Base-by-base conservation (phyloP, 2,888 invertebrate genomes). In the Noctua fimbriata region DNA sequence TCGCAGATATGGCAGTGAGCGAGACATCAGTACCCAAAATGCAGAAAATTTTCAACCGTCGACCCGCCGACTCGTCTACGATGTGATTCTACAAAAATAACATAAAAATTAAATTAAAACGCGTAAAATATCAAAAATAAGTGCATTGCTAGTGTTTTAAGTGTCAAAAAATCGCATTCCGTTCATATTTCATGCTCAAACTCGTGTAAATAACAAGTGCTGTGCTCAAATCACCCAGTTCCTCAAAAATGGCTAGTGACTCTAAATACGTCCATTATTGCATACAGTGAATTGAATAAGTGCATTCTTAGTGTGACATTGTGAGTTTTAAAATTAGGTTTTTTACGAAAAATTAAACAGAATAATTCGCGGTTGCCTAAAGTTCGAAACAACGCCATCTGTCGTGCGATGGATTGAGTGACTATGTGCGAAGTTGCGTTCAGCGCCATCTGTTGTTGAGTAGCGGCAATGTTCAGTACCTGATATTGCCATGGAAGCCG, bases 401-500 rank as follows among this genome's bases (percentile, higher is more conserved):
- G 58, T 52, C 9, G 84, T 71, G 79, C 36, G 44, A 77, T 85
- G 83, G 76, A 73, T 73, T 80, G 52, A 78, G 81, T 74, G 3
- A 0, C 47, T 78, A 65, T 55, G 55, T 80, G 67, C 6, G 4
- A 2, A 32, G 74, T 89, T 89, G 87, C 63, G 79, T 72, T 78
- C 86, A 93, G 86, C 93, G 95, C 94, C 96, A 95, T 95, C 96
- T 96, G 76, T 92, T 89, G 91, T 88, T 82, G 89, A 88, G 91
- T 89, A 88, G 93, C 87, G 88, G 93, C 82, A 87, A 94, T 95
- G 94, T 85, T 88, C 89, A 87, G 90, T 89, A 86, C 77, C 58
- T 93, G 91, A 92, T 86, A 72, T 58, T 70, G 83, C 80, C 76
- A 97, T 97, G 97, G 97, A 97, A 91, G 97, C 96, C 92, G 97